These are phyloP conservation scores for Colletes latitarsis DNA, from an alignment of 1,140 invertebrate genomes.

Conservation along the genomic window DNA sequence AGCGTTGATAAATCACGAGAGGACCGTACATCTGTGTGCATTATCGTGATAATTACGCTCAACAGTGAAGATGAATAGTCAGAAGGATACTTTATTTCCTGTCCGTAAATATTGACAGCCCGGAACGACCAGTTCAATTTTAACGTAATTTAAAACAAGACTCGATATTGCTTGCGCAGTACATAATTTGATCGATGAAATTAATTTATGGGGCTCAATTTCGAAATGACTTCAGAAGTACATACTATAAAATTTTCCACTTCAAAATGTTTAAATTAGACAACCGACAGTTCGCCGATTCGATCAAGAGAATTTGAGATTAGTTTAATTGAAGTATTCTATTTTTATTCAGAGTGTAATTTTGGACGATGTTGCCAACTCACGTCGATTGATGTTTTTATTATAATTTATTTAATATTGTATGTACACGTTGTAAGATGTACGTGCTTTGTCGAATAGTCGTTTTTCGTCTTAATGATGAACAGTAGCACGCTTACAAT, in stretches of 20 bases:
- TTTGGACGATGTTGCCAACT: too few species aligned
- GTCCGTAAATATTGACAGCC: constrained; percentile 10
- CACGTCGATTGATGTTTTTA: too few species aligned
- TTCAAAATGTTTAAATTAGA: background rate
- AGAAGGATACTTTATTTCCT: constrained; percentile 22
- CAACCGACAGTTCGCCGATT: too few species aligned
- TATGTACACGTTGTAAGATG: too few species aligned
- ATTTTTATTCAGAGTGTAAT: too few species aligned
- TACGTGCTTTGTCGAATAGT: too few species aligned
- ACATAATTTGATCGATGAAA: background rate
- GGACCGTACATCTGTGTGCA: constrained; percentile 17
- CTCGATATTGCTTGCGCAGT: background rate
- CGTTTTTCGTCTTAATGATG: too few species aligned
- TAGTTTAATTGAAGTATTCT: too few species aligned
- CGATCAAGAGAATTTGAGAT: too few species aligned
- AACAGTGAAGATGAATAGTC: constrained; percentile 17
- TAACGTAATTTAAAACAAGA: background rate
- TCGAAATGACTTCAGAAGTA: too few species aligned
- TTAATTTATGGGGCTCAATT: background rate
- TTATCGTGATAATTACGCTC: constrained; percentile 36
- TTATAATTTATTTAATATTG: too few species aligned
- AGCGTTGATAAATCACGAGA: constrained; percentile 41
- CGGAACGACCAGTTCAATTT: background rate
- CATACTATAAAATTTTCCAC: background rate
- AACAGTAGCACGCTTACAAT: too few species aligned